phyloP scores from a whole-genome alignment of 2,888 invertebrate species.

The Agrypnus murinus region DNA sequence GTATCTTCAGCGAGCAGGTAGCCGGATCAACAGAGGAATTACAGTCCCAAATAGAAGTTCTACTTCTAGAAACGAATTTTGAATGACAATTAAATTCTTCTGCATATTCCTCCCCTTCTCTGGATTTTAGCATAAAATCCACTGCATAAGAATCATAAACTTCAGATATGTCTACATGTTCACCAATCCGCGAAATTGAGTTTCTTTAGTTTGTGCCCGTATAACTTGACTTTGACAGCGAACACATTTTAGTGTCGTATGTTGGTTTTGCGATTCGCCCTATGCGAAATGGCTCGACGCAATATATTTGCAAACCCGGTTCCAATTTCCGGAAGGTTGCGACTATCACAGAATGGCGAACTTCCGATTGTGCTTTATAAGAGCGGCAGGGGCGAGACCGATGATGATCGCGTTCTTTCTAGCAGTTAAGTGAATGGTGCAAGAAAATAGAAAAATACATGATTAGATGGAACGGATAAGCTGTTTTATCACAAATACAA shows the following conservation, averaged over 20 bases:
- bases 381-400: conserved; percentile 22
- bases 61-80: conserved; percentile 28
- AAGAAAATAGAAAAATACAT: neutral
- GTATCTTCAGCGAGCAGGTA: conserved; percentile 47
- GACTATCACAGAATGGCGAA: conserved; percentile 46
- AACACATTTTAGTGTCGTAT: conserved; percentile 32
- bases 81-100: conserved; percentile 49
- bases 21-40: conserved; percentile 34
- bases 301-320: conserved; percentile 51
- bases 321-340: conserved; percentile 50
- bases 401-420: conserved; percentile 21
- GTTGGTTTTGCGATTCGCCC: conserved; percentile 33
- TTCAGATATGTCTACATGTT: conserved; percentile 55
- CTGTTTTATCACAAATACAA: conserved; percentile 36
- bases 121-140: conserved; percentile 1
- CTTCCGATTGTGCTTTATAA: conserved; percentile 48
- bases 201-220: conserved; percentile 52
- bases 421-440: too few species aligned
- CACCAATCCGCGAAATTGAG: conserved; percentile 60
- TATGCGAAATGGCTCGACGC: conserved; percentile 41
- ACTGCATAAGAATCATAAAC: conserved; percentile 49
- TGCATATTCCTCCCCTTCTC: conserved; percentile 12
- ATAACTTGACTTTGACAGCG: conserved; percentile 39
- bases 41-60: conserved; percentile 17
- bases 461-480: neutral